phyloP scores from a whole-genome alignment of 64 coral and sea anemone species.

The Cladopsammia gracilis region DNA sequence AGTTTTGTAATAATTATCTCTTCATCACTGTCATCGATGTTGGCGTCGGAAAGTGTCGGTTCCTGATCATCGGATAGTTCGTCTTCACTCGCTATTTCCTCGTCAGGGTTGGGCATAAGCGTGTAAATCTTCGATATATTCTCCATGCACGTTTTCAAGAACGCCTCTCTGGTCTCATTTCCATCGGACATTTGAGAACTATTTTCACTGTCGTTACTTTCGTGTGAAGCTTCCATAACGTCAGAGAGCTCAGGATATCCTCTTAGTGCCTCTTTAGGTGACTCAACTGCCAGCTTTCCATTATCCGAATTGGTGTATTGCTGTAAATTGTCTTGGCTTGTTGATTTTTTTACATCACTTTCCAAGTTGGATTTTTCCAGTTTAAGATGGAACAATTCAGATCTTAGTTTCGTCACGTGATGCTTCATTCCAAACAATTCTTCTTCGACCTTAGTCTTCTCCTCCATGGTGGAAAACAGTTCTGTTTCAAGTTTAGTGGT shows the following conservation, averaged over 20 bases:
- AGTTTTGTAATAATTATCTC: conserved; percentile 96
- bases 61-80: conserved; percentile 84
- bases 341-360: conserved; percentile 73
- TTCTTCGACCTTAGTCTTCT: conserved; percentile 90
- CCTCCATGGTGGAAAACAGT: conserved; percentile 91
- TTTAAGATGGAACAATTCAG: conserved; percentile 92
- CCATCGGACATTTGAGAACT: conserved; percentile 84
- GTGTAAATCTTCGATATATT: conserved; percentile 91
- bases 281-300: background rate
- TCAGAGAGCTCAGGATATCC: conserved; percentile 79
- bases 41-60: conserved; percentile 80
- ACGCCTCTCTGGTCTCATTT: conserved; percentile 60
- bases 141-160: conserved; percentile 83
- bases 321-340: conserved; percentile 40
- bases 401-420: conserved; percentile 77
- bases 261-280: conserved; percentile 23
- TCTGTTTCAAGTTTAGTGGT: conserved; percentile 88
- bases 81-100: conserved; percentile 78
- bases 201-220: conserved; percentile 92
- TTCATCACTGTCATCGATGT: conserved; percentile 94
- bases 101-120: conserved; percentile 74
- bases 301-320: background rate
- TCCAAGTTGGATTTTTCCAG: conserved; percentile 90
- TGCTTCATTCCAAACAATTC: conserved; percentile 86
- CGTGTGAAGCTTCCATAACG: conserved; percentile 87